Conservation (phyloP, 2,113 vertebrate genomes). For the Ginglymostoma cirratum region DNA sequence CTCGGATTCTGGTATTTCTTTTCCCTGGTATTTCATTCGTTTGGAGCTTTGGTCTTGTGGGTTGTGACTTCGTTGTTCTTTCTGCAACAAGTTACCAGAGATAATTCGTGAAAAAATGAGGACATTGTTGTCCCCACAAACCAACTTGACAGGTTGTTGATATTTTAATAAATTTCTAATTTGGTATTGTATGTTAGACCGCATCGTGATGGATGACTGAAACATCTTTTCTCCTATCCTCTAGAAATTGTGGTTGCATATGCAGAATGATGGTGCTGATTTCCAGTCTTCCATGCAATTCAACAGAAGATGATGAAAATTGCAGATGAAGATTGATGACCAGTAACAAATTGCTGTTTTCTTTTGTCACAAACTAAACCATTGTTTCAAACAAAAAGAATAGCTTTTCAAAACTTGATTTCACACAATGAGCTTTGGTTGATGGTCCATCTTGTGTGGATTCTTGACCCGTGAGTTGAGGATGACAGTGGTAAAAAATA, state of each 20-base stretch:
- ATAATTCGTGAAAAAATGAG: background rate
- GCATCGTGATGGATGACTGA: background rate
- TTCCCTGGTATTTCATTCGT: background rate
- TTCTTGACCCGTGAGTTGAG: background rate
- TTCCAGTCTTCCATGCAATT: background rate
- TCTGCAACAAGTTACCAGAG: background rate
- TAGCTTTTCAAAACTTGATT: background rate
- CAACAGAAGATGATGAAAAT: background rate
- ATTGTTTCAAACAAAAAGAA: background rate
- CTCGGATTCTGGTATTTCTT: background rate
- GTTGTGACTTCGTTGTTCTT: background rate
- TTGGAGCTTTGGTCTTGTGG: background rate
- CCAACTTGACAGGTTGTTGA: background rate
- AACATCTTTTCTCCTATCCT: background rate
- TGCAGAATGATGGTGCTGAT: background rate
- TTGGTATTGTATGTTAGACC: background rate
- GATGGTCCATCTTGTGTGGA: slow-evolving; percentile 2
- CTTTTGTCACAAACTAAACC: background rate
- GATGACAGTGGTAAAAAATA: slow-evolving; percentile 22
- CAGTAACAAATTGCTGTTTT: background rate
- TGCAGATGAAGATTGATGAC: background rate
- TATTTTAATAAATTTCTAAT: background rate
- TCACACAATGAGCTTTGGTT: background rate
- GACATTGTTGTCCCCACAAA: background rate
- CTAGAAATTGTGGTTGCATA: background rate